Evolutionary conservation across 2,797 vertebrate genomes (phyloP).

Genomic region (Dryobates pubescens): DNA sequence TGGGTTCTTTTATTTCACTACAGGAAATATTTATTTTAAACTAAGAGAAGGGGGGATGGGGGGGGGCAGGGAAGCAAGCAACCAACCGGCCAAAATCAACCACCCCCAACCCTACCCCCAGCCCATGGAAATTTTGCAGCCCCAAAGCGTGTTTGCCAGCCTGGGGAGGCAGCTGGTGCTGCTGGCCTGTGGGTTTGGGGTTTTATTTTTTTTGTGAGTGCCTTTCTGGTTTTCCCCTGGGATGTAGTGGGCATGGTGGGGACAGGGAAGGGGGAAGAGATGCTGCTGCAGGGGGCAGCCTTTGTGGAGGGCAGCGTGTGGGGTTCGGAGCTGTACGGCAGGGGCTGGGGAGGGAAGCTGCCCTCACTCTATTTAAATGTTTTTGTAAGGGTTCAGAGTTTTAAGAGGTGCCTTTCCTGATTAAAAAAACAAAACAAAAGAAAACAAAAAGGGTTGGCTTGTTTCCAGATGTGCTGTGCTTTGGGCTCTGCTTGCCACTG

Average conservation of each 20-base stretch:
- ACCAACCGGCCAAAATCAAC: not conserved
- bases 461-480: accelerated
- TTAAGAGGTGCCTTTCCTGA: not conserved
- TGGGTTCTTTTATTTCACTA: constrained; percentile 1
- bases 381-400: constrained; percentile 26
- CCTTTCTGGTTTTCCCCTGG: not conserved
- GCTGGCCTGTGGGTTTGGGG: not conserved
- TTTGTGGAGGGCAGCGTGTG: not conserved
- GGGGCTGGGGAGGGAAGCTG: not conserved
- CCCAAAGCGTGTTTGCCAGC: not conserved
- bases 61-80: accelerated
- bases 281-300: not conserved
- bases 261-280: accelerated
- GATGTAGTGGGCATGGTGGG: not conserved
- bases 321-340: not conserved
- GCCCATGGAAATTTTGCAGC: not conserved
- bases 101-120: not conserved
- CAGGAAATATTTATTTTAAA: constrained; percentile 30
- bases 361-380: constrained; percentile 43
- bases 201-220: not conserved
- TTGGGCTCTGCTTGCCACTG: not conserved
- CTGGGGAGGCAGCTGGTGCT: not conserved
- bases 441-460: not conserved
- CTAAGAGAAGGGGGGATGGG: accelerated
- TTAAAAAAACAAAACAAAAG: constrained; percentile 38